These are phyloP conservation scores for Carcharodon carcharias DNA, from an alignment of 2,797 vertebrate genomes.

Conservation along the genomic window DNA sequence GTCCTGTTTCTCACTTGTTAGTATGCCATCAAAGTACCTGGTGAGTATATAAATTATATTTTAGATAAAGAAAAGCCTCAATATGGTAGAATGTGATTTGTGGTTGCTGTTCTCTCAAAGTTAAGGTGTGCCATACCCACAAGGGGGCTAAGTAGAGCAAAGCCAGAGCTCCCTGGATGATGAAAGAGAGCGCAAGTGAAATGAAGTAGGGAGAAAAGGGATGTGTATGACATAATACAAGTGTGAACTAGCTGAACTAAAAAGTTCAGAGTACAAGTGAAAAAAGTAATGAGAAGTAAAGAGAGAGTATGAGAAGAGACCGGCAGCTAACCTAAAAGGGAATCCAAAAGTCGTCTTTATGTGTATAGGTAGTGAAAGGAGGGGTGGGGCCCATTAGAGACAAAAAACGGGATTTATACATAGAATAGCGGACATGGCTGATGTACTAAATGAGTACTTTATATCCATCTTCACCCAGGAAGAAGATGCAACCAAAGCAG, in stretches of 20 bases:
- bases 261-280: not conserved
- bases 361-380: too few relatives aligned
- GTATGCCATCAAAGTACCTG: not conserved
- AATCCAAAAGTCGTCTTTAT: not conserved
- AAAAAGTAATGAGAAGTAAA: not conserved
- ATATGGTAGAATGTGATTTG: not conserved
- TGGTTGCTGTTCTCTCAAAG: not conserved
- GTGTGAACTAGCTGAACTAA: not conserved
- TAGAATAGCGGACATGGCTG: not conserved
- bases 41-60: not conserved
- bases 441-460: not conserved
- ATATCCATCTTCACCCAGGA: not conserved
- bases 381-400: too few relatives aligned
- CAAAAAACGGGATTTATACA: too few relatives aligned
- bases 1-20: not conserved
- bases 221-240: not conserved
- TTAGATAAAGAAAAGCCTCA: not conserved
- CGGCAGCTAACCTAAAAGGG: not conserved
- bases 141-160: not conserved
- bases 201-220: not conserved
- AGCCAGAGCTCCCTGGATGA: not conserved
- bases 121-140: not conserved
- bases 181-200: not conserved
- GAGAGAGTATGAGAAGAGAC: not conserved
- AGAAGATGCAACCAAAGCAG: too few relatives aligned